Conservation (phyloP, 2,113 vertebrate genomes). For the Cololabis saira region DNA sequence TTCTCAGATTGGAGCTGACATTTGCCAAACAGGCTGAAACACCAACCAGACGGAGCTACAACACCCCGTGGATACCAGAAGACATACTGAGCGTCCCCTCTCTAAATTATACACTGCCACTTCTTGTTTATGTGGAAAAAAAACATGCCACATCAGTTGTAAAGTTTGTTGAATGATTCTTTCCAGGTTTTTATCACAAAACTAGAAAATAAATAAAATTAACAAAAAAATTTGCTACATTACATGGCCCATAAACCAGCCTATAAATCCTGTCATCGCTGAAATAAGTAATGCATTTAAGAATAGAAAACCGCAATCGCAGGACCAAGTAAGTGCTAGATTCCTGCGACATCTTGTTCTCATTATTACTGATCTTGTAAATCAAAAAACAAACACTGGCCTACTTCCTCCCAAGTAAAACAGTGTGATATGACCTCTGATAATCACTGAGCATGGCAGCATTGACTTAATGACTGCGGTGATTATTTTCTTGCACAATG, state of each 20-base stretch:
- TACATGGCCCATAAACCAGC: slow-evolving; percentile 7
- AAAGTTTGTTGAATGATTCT: neutral
- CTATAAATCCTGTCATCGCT: neutral
- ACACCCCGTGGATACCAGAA: slow-evolving; percentile 6
- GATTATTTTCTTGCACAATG: slow-evolving; percentile 15
- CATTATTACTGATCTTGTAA: slow-evolving; percentile 49
- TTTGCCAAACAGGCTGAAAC: slow-evolving; percentile 49
- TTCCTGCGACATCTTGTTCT: slow-evolving; percentile 31
- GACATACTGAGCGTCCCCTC: slow-evolving; percentile 3
- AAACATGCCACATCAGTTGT: neutral
- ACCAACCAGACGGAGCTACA: slow-evolving; percentile 52
- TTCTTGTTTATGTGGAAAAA: slow-evolving; percentile 2
- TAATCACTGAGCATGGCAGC: slow-evolving; percentile 26
- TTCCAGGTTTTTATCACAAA: neutral
- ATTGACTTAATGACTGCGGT: slow-evolving; percentile 34
- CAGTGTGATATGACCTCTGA: slow-evolving; percentile 42
- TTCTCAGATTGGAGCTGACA: slow-evolving; percentile 24
- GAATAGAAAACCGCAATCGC: slow-evolving; percentile 8
- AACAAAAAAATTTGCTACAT: neutral
- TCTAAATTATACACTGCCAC: neutral
- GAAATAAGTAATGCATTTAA: slow-evolving; percentile 1
- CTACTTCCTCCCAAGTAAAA: slow-evolving; percentile 7
- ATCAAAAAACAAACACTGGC: slow-evolving; percentile 59
- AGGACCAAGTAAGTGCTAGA: neutral
- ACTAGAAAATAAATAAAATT: neutral